Percentiles rank a stretch among this genome's conserved stretches.
phyloP scores from a whole-genome alignment of 1,140 invertebrate genomes.

The Melipona quadrifasciata region DNA sequence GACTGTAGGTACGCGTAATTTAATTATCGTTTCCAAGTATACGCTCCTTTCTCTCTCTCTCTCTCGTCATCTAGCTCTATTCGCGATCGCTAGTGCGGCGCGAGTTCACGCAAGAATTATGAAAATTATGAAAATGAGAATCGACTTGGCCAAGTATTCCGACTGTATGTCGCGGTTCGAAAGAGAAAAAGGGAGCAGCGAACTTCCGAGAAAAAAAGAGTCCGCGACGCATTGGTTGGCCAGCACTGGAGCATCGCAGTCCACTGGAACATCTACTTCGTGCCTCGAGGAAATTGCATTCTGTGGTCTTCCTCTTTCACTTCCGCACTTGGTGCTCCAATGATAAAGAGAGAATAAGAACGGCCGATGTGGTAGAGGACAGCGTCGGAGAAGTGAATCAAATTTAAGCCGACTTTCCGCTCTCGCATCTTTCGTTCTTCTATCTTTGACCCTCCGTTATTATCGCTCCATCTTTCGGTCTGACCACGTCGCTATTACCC shows the following conservation, averaged over 20 bases:
- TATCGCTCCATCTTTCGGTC: conserved; percentile 29
- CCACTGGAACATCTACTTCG: conserved; percentile 52
- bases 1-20: not conserved
- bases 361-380: not conserved
- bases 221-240: conserved; percentile 7
- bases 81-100: not conserved
- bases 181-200: not conserved
- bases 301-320: conserved; percentile 56
- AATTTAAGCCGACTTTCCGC: conserved; percentile 62
- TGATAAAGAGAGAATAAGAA: conserved; percentile 63
- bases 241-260: conserved; percentile 23
- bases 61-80: not conserved
- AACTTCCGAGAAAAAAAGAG: conserved; percentile 6
- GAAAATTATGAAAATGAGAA: conserved; percentile 11
- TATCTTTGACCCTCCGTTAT: conserved; percentile 32
- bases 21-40: not conserved
- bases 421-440: conserved; percentile 29
- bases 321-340: conserved; percentile 34
- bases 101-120: conserved; percentile 9
- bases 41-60: not conserved
- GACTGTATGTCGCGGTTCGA: conserved; percentile 2
- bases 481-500: conserved; percentile 6
- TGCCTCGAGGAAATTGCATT: conserved; percentile 67
- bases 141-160: not conserved
- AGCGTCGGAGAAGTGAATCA: conserved; percentile 63